Conservation (phyloP, 2,797 vertebrate species). For the Sphaeramia orbicularis region DNA sequence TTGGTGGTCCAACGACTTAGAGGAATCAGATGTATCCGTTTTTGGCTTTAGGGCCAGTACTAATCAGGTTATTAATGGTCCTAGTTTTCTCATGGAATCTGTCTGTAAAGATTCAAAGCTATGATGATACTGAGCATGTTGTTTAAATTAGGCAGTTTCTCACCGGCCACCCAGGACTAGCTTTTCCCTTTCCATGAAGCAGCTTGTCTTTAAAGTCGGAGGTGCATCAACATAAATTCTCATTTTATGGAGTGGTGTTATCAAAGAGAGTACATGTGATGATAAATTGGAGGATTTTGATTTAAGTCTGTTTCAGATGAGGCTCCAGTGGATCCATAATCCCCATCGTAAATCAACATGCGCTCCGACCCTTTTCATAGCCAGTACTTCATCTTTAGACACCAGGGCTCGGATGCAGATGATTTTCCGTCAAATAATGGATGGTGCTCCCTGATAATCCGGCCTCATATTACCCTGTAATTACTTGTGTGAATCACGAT, state of each 20-base stretch:
- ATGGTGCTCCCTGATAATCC: constrained; percentile 34
- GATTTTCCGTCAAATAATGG: constrained; percentile 42
- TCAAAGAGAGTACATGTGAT: not conserved
- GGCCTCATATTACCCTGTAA: constrained; percentile 39
- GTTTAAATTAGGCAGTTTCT: constrained; percentile 9
- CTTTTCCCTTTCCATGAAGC: constrained; percentile 7
- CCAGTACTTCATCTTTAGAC: constrained; percentile 21
- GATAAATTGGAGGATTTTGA: constrained; percentile 34
- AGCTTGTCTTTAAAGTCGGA: not conserved
- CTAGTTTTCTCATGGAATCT: not conserved
- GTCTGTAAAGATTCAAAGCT: not conserved
- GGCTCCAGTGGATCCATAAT: constrained; percentile 38
- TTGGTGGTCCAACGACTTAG: no score
- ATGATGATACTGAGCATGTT: not conserved
- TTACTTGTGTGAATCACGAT: constrained; percentile 39
- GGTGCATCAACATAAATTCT: constrained; percentile 40
- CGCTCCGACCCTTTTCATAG: constrained; percentile 31
- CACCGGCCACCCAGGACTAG: not conserved
- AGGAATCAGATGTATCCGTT: not conserved
- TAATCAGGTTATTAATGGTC: not conserved
- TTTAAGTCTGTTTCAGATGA: constrained; percentile 27
- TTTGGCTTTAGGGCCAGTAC: not conserved
- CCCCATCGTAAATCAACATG: constrained; percentile 45
- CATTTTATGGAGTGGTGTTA: constrained; percentile 33
- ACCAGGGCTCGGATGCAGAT: constrained; percentile 33